phyloP scores from a whole-genome alignment of 1,140 invertebrate species.

The Aphis gossypii region DNA sequence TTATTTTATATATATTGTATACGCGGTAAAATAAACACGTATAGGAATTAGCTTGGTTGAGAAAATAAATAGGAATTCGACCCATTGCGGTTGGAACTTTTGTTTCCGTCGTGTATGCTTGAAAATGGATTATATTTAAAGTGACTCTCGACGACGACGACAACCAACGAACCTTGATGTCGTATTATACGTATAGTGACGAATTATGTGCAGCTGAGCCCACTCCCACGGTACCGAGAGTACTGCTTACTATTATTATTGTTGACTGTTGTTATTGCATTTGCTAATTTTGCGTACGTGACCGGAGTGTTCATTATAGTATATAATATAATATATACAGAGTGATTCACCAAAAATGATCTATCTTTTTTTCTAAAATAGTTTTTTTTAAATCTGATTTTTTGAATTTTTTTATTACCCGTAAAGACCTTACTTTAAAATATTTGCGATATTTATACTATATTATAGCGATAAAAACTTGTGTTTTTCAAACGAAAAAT shows the following conservation, averaged over 20 bases:
- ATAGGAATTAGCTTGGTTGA: not conserved
- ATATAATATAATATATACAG: not conserved
- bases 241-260: not conserved
- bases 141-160: not conserved
- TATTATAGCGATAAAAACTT: no score
- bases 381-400: no score
- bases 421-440: no score
- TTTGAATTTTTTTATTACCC: no score
- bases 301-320: not conserved
- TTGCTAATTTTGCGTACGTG: conserved; percentile 25
- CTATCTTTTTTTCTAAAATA: no score
- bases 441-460: no score
- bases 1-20: not conserved
- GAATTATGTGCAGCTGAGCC: not conserved
- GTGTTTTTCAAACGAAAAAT: no score
- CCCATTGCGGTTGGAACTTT: not conserved
- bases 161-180: not conserved
- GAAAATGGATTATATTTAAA: not conserved
- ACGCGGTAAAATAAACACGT: not conserved
- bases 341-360: no score
- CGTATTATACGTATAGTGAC: not conserved
- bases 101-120: not conserved
- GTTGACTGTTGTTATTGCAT: not conserved
- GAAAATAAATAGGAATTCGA: not conserved
- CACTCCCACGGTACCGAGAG: not conserved